A percentile compares a stretch with the other conserved stretches of the same genome.
Evolutionary conservation across 1,140 invertebrate species (phyloP).

Genomic region (Chionoecetes opilio): DNA sequence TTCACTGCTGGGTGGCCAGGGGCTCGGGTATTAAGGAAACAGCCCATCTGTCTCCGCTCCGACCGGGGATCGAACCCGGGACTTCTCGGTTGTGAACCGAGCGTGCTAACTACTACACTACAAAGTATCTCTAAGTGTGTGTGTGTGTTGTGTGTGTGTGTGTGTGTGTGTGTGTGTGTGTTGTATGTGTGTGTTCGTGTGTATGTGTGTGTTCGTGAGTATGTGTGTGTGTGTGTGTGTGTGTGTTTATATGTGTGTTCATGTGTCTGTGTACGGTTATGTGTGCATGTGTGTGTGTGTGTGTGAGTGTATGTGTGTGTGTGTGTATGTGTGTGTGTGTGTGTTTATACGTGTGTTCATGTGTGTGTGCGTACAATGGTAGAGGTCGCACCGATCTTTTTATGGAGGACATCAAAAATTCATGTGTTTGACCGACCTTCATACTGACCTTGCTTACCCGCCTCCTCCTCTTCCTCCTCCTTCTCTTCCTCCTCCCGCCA

Average conservation of each 20-base stretch:
- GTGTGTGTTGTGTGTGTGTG: too few relatives aligned
- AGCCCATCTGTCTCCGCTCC: too few relatives aligned
- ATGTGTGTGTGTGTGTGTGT: conserved; percentile 27
- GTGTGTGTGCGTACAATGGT: neutral
- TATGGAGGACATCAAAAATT: neutral
- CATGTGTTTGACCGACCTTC: neutral
- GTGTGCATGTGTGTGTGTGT: too few relatives aligned
- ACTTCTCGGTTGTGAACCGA: too few relatives aligned
- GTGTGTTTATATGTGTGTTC: neutral
- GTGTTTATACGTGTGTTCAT: neutral
- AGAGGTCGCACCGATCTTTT: neutral
- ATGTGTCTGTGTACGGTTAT: neutral
- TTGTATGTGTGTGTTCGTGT: neutral
- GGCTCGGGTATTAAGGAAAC: too few relatives aligned
- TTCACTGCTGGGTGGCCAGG: too few relatives aligned
- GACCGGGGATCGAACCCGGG: too few relatives aligned
- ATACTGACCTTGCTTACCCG: neutral
- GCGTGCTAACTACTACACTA: too few relatives aligned
- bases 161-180: neutral
- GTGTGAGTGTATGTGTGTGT: neutral
- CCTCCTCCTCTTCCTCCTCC: neutral
- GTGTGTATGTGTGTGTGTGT: conserved; percentile 18
- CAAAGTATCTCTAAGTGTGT: too few relatives aligned
- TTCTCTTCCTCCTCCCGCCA: neutral
- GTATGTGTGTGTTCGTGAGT: too few relatives aligned